Conservation (phyloP, 2,888 invertebrate genomes). For the Apeira syringaria region DNA sequence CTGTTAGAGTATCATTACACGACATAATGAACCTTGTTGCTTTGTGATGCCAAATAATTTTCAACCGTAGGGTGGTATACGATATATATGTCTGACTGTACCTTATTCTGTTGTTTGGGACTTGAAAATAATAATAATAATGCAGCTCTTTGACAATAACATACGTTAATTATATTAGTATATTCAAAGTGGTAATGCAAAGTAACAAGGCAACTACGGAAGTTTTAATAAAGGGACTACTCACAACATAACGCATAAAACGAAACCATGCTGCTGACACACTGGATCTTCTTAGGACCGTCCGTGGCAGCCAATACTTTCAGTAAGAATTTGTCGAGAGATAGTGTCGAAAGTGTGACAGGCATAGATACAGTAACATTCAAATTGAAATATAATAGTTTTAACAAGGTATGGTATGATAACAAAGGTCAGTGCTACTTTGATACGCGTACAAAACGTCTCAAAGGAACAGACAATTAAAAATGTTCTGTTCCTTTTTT, state of each 20-base stretch:
- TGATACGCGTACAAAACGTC: neutral
- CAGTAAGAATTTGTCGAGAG: constrained; percentile 31
- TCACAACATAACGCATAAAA: constrained; percentile 81
- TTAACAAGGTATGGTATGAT: too few species aligned
- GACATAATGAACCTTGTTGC: too few species aligned
- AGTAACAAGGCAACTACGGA: constrained; percentile 45
- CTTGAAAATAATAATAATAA: too few species aligned
- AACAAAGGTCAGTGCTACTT: neutral
- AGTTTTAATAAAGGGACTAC: constrained; percentile 55
- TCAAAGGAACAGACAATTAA: too few species aligned
- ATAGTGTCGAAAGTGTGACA: constrained; percentile 11
- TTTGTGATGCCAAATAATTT: too few species aligned
- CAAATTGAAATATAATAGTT: too few species aligned
- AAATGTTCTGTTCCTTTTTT: too few species aligned
- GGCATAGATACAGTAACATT: too few species aligned
- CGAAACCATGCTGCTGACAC: constrained; percentile 75
- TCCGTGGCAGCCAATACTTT: constrained; percentile 53
- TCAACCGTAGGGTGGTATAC: too few species aligned
- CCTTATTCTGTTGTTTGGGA: too few species aligned
- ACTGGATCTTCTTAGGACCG: constrained; percentile 67
- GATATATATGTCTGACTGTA: too few species aligned
- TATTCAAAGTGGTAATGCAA: constrained; percentile 40
- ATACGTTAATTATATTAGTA: constrained; percentile 9
- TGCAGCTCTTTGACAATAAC: neutral
- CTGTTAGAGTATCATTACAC: too few species aligned